Evolutionary conservation across 1,140 invertebrate species (phyloP), one percentile per base, ranked within the genome.

Genomic region (Pantala flavescens): DNA sequence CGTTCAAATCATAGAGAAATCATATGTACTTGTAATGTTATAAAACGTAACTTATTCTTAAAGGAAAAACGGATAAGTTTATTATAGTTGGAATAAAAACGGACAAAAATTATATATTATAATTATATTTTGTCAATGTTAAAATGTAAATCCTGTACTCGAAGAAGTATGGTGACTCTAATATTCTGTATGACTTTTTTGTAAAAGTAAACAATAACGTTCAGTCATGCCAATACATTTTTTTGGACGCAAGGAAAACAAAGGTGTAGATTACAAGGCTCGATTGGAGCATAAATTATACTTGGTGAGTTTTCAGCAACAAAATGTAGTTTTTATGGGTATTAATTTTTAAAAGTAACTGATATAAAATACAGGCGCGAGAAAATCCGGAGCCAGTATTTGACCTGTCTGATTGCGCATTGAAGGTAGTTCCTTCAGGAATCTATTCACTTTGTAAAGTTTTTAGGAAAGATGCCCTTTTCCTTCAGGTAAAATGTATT

Each of bases 391-490:
- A 91, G 80, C 87, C 89, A 74, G 83, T 88, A 71, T 93, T 91
- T 80, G 91, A 93, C 82, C 81, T 93, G 75, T 89, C 90, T 2
- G 88, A 90, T 76, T 93, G 91, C 82, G 84, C 85, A 77, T 84
- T 93, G 72, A 86, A 86, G 78, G 82, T 85, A 73, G 86, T 93
- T 70, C 91, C 91, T 24, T 84, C 87, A 73, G 90, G 91, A 72
- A 90, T 92, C 76, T 93, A 88, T 83, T 88, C 89, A 2, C 82
- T 92, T 49, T 93, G 91, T 81, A 90, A 89, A 81, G 90, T 93
- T 70, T 90, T 92, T 78, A 86, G 90, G 74, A 94, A 94, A 83
- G 87, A 90, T 77, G 82, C 83, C 70, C 82, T 92, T 72, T 84
- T 78, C 70, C 75, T 80, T 23, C 78, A 79, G 76, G 79, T 79